Base-by-base conservation (phyloP, 2,113 vertebrate species). In the Atlantisia rogersi region DNA sequence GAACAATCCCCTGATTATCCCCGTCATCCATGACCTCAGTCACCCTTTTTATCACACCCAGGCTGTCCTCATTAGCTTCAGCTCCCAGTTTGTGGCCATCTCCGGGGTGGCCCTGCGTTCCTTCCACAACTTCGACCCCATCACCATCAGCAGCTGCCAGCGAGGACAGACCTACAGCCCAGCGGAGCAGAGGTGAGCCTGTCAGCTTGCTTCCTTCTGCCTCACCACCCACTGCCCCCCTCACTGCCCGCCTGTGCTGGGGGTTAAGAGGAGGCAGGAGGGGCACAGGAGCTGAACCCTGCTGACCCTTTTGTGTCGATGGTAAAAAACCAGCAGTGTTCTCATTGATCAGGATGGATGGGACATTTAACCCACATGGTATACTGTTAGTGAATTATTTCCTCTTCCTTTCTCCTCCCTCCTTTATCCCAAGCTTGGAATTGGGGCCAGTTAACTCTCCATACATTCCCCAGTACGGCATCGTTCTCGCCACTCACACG, bases 61-160 rank as follows among this genome's bases (percentile, higher is more conserved):
- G 96, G 98, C 99, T 52, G 99, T 99, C 89, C 98, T 98, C 93
- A 98, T 99, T 96, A 98, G 98, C 97, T 99, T 99, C 97, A 98
- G 98, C 91, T 99, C 99, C 44, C 97, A 97, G 80, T 98, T 99
- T 75, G 99, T 99, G 91, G 99, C 99, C 96, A 99, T 99, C 98
- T 99, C 99, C 2, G 99, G 99, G 85, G 98, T 99, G 93, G 99
- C 99, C 97, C 98, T 99, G 95, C 99, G 99, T 95, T 99, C 99
- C 96, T 99, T 99, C 98, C 99, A 99, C 98, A 99, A 99, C 98
- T 99, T 99, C 97, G 99, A 99, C 98, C 99, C 99, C 69, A 99
- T 99, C 98, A 99, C 99, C 94, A 99, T 99, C 98, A 99, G 99
- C 95, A 98, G 99, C 98, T 99, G 99, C 98, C 99, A 99, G 98